Base-by-base conservation (phyloP, 2,888 invertebrate genomes). In the Aplocera efformata region DNA sequence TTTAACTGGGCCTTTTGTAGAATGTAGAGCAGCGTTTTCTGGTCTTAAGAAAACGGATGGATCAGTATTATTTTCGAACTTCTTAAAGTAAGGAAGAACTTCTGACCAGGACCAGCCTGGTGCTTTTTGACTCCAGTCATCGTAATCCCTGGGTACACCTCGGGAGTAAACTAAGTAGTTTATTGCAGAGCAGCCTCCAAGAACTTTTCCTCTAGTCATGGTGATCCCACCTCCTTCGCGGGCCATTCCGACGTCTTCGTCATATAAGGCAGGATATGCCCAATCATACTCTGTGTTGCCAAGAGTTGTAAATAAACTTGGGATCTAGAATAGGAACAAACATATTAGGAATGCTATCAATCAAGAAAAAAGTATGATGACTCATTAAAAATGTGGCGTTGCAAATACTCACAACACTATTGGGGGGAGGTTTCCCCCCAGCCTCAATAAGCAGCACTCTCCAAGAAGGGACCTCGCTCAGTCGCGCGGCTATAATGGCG, bases 21-120 rank as follows among this genome's bases (percentile, higher is more conserved):
- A 74, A 52, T 79, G 79, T 2, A 72, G 55, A 17, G 52, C 33
- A 1, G 65, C 58, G 37, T 68, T 63, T 39, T 50, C 34, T 20
- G 64, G 61, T 11, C 59, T 58, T 24, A 52, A 10, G 6, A 72
- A 58, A 3, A 79, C 41, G 0, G 53, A 44, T n/a, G 30, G 25
- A 29, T 79, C 78, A 1, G 60, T 69, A 72, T 75, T 77, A 20
- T 61, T 60, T 66, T 78, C 78, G 7, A 66, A 48, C 45, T 76
- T 78, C 32, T 67, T 73, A 39, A 73, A 76, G 45, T 78, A 78
- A 10, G 59, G 43, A 1, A 75, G 58, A 1, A 61, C 69, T 7
- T 63, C 56, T 3, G 52, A 24, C 79, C 79, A 78, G 21, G 60
- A 60, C 78, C 78, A 78, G 1, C 78, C 79, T 4, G 69, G 66